Conservation (phyloP, 1,140 invertebrate genomes). For the Thaumatotibia leucotreta region DNA sequence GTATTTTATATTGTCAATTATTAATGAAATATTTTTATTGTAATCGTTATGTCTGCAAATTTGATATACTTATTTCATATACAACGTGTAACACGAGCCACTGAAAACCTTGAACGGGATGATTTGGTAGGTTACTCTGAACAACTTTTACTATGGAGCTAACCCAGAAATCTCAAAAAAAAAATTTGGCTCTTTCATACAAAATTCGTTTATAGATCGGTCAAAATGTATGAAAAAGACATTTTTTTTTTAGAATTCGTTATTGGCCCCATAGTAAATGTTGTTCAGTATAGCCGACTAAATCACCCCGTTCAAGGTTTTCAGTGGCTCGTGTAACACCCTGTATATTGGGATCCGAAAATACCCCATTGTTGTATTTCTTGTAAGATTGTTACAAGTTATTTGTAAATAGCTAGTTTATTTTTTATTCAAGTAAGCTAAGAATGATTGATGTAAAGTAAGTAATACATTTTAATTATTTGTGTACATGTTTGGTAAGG, state of each 20-base stretch:
- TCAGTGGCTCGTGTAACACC: background rate
- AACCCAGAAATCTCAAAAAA: too few relatives aligned
- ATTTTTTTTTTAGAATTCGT: too few relatives aligned
- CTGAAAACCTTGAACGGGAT: too few relatives aligned
- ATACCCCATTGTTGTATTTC: background rate
- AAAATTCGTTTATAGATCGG: too few relatives aligned
- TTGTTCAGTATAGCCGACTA: too few relatives aligned
- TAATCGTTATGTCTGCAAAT: background rate
- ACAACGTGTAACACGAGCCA: too few relatives aligned
- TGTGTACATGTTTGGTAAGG: background rate
- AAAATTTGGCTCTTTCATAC: too few relatives aligned
- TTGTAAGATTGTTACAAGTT: constrained; percentile 1
- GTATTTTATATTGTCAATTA: constrained; percentile 4
- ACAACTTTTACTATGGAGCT: too few relatives aligned
- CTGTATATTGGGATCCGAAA: background rate
- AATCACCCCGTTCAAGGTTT: too few relatives aligned
- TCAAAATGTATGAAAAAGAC: too few relatives aligned
- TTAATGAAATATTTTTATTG: background rate
- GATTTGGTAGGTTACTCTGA: too few relatives aligned
- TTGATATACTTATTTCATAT: background rate
- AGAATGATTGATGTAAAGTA: background rate
- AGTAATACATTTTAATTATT: background rate
- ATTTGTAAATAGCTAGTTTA: constrained; percentile 9
- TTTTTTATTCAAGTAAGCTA: background rate
- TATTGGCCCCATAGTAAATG: too few relatives aligned